Evolutionary conservation across 2,113 vertebrate genomes (phyloP).

Genomic region (Ophiodon elongatus): DNA sequence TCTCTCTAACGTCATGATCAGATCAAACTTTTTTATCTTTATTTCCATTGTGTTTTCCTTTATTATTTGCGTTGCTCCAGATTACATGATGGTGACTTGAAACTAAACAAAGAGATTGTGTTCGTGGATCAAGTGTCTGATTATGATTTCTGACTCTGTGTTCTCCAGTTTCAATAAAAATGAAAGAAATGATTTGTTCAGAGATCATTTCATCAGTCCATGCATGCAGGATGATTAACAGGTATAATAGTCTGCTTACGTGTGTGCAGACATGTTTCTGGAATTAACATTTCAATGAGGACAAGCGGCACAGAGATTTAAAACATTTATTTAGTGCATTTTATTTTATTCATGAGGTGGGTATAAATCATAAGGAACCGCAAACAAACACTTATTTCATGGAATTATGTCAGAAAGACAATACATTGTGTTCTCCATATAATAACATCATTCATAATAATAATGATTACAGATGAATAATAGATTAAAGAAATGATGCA

Average conservation of each 20-base stretch:
- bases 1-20: neutral
- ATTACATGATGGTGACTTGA: neutral
- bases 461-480: no score
- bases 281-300: neutral
- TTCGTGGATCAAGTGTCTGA: neutral
- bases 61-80: neutral
- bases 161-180: constrained; percentile 22
- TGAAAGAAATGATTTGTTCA: neutral
- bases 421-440: no score
- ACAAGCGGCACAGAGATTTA: no score
- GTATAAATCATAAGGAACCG: no score
- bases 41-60: neutral
- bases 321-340: neutral
- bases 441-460: no score
- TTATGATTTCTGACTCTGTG: constrained; percentile 1
- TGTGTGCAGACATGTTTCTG: neutral
- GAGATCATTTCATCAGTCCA: neutral
- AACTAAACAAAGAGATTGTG: neutral
- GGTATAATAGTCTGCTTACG: neutral
- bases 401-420: no score
- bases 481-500: no score
- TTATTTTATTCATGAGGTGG: no score
- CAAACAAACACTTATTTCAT: no score
- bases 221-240: neutral
- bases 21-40: neutral